phyloP scores from a whole-genome alignment of 2,888 invertebrate genomes.

The Uloborus plumipes region DNA sequence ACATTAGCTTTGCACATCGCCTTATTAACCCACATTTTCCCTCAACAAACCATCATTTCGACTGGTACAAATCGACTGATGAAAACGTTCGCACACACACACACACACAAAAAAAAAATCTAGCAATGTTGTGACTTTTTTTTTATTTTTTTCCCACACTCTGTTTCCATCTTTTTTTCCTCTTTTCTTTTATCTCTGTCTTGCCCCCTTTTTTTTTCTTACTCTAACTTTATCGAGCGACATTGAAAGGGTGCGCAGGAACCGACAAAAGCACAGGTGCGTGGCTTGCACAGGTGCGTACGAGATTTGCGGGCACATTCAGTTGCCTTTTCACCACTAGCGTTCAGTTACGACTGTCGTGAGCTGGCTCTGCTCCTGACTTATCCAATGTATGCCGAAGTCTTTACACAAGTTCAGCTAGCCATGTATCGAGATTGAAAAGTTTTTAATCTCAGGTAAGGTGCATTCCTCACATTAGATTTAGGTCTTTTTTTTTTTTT shows the following conservation, averaged over 20 bases:
- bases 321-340: slow-evolving; percentile 16
- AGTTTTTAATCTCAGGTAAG: slow-evolving; percentile 17
- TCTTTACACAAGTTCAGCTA: neutral
- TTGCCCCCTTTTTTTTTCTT: neutral
- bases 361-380: slow-evolving; percentile 9
- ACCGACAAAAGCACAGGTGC: slow-evolving; percentile 18
- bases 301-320: slow-evolving; percentile 4
- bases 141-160: too few species aligned
- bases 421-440: neutral
- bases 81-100: too few species aligned
- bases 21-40: too few species aligned
- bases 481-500: neutral
- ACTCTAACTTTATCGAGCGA: slow-evolving; percentile 2
- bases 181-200: too few species aligned
- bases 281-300: slow-evolving; percentile 15
- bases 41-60: too few species aligned
- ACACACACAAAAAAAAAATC: too few species aligned
- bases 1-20: too few species aligned
- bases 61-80: too few species aligned
- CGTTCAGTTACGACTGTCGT: slow-evolving; percentile 6
- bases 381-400: neutral
- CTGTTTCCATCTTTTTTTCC: too few species aligned
- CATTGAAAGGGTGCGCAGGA: neutral
- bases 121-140: too few species aligned
- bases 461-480: slow-evolving; percentile 6